Percentiles rank a stretch among this genome's conserved stretches.
These are phyloP conservation scores for Gnathonemus longibarbis DNA, from an alignment of 2,113 vertebrate species.

Conservation along the genomic window DNA sequence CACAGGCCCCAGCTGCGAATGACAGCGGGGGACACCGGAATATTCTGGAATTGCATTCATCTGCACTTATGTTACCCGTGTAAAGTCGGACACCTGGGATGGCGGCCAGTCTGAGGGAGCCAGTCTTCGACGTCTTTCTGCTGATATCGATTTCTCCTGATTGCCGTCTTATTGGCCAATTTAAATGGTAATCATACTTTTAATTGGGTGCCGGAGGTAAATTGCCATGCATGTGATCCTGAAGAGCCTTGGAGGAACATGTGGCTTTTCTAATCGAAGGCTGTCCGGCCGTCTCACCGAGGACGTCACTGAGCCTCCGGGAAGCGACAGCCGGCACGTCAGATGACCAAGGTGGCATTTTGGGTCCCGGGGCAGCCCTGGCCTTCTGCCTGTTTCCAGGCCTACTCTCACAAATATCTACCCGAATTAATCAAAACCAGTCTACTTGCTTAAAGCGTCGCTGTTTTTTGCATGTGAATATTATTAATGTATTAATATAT, in stretches of 20 bases:
- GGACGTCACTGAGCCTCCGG: neutral
- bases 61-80: neutral
- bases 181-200: slow-evolving; percentile 71
- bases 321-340: neutral
- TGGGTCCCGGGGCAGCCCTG: neutral
- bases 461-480: neutral
- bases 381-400: neutral
- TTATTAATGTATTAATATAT: neutral
- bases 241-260: slow-evolving; percentile 29
- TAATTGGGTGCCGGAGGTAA: slow-evolving; percentile 57
- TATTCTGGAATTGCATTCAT: neutral
- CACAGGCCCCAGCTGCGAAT: neutral
- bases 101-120: neutral
- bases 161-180: slow-evolving; percentile 66
- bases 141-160: slow-evolving; percentile 62
- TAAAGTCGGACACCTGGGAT: neutral
- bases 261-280: slow-evolving; percentile 5
- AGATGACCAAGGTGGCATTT: neutral
- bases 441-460: neutral
- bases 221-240: slow-evolving; percentile 52
- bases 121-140: slow-evolving; percentile 17
- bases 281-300: slow-evolving; percentile 6
- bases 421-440: neutral
- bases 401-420: neutral
- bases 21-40: neutral